phyloP scores from a whole-genome alignment of 2,797 vertebrate species.

The Malurus leucopterus region DNA sequence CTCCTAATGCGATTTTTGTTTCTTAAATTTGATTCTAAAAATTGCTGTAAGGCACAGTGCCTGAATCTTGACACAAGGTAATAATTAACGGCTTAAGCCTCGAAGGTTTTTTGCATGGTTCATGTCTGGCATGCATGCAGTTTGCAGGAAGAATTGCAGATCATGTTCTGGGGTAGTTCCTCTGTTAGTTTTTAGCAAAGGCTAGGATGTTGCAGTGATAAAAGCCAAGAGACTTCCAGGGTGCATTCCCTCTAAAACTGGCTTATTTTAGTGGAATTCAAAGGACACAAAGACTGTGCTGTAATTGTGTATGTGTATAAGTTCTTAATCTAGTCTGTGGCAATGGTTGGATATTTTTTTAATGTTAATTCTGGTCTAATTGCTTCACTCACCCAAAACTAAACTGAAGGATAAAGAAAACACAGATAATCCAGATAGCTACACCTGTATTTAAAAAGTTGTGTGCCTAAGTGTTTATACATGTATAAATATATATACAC shows the following conservation, averaged over 20 bases:
- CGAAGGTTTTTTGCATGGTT: conserved; percentile 49
- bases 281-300: conserved; percentile 18
- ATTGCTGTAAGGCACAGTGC: conserved; percentile 39
- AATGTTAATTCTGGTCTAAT: not conserved
- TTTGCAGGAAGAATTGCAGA: conserved; percentile 2
- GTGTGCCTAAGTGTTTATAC: not conserved
- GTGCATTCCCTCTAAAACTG: not conserved
- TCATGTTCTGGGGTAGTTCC: conserved; percentile 8
- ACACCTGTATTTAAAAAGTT: not conserved
- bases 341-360: not conserved
- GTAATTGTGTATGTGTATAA: not conserved
- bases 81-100: conserved; percentile 52
- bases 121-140: not conserved
- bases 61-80: conserved; percentile 37
- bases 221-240: not conserved
- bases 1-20: not conserved
- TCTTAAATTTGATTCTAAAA: conserved; percentile 2
- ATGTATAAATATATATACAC: not conserved
- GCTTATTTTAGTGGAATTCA: conserved; percentile 16
- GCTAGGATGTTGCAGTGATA: conserved; percentile 31
- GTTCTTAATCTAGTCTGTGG: conserved; percentile 31
- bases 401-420: conserved; percentile 10
- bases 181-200: conserved; percentile 18
- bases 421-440: not conserved
- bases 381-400: not conserved